Evolutionary conservation across 2,888 invertebrate species (phyloP).

Genomic region (Pherbina coryleti): DNA sequence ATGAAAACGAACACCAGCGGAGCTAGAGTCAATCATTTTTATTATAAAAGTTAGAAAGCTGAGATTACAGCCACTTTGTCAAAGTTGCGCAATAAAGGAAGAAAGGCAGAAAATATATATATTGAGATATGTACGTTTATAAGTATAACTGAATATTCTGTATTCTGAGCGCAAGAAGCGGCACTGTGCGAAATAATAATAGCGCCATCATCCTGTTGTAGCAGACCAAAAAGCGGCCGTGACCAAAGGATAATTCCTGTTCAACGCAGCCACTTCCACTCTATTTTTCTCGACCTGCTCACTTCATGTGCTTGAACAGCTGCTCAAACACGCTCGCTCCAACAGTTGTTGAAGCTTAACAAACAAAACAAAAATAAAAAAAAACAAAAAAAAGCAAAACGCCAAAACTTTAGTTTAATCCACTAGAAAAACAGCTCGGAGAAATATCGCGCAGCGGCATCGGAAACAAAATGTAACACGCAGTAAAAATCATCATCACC

Average conservation of each 20-base stretch:
- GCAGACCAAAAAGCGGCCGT: neutral
- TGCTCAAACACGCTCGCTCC: neutral
- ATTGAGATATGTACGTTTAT: too few relatives aligned
- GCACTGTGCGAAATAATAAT: too few relatives aligned
- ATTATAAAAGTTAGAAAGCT: conserved; percentile 27
- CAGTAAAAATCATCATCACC: conserved; percentile 5
- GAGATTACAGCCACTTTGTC: conserved; percentile 23
- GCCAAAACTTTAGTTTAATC: conserved; percentile 26
- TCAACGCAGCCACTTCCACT: too few relatives aligned
- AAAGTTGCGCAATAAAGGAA: conserved; percentile 1
- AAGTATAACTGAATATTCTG: too few relatives aligned
- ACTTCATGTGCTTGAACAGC: neutral
- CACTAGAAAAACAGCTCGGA: conserved; percentile 6
- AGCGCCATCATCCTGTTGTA: neutral
- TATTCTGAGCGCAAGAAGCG: too few relatives aligned
- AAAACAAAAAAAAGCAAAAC: too few relatives aligned
- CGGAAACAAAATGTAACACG: neutral
- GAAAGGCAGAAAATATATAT: neutral
- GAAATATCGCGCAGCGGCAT: neutral
- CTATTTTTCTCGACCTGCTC: too few relatives aligned
- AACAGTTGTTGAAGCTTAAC: neutral
- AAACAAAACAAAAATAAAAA: too few relatives aligned
- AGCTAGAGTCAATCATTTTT: conserved; percentile 33
- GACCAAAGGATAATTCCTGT: too few relatives aligned
- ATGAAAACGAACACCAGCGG: neutral